Evolutionary conservation across 2,888 invertebrate genomes (phyloP).

Genomic region (Aleiodes leptofemur): DNA sequence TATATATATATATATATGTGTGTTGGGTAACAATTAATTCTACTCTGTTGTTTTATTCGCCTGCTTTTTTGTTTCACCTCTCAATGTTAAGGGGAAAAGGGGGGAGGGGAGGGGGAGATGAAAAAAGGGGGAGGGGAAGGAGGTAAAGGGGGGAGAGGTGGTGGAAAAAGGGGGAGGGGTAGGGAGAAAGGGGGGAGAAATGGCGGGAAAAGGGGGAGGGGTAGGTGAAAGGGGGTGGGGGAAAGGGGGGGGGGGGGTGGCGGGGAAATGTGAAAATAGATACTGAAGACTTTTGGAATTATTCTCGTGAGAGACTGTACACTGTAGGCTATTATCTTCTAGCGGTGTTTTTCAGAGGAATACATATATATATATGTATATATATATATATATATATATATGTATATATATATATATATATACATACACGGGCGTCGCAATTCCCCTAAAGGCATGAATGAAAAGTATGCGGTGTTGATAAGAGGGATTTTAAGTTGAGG

Average conservation of each 20-base stretch:
- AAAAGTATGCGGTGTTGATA: conserved; percentile 30
- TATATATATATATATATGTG: not conserved
- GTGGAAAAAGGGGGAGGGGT: not conserved
- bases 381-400: conserved; percentile 30
- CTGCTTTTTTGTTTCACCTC: conserved; percentile 22
- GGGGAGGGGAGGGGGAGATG: no score
- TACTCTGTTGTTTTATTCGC: conserved; percentile 14
- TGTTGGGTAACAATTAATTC: conserved; percentile 29
- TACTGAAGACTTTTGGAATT: conserved; percentile 20
- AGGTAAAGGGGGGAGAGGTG: no score
- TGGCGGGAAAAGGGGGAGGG: no score
- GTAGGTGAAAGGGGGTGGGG: no score
- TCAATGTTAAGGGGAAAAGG: not conserved
- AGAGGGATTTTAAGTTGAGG: not conserved
- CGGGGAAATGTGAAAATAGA: conserved; percentile 24
- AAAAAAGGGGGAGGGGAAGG: not conserved
- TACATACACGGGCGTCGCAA: conserved; percentile 64
- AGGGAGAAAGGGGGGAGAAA: no score
- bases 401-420: conserved; percentile 6
- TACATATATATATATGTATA: not conserved
- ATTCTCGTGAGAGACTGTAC: conserved; percentile 61
- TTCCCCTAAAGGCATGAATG: conserved; percentile 54
- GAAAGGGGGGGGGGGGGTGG: not conserved
- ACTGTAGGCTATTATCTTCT: conserved; percentile 68
- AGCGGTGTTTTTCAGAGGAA: conserved; percentile 71